phyloP scores from a whole-genome alignment of 2,888 invertebrate genomes.

The Yponomeuta malinellus region DNA sequence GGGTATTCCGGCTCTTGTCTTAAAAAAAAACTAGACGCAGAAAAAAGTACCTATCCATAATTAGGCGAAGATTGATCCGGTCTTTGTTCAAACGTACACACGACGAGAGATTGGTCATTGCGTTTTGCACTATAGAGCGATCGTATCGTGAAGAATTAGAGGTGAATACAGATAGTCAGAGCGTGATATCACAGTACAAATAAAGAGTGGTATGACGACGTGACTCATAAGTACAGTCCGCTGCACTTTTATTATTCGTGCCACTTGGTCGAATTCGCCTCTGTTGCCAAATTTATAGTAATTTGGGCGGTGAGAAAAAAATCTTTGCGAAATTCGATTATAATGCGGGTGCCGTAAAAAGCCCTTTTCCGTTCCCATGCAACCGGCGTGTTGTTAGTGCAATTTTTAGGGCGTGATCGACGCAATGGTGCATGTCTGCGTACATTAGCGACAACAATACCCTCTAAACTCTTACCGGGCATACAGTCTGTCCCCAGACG shows the following conservation, averaged over 20 bases:
- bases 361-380: constrained; percentile 57
- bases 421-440: constrained; percentile 66
- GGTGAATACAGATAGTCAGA: too few relatives aligned
- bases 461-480: background rate
- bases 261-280: background rate
- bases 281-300: background rate
- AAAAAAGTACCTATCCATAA: background rate
- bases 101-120: background rate
- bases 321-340: background rate
- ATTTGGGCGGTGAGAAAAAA: background rate
- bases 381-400: constrained; percentile 48
- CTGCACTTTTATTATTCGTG: too few relatives aligned
- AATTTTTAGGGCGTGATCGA: constrained; percentile 70
- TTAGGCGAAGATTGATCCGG: background rate
- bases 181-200: too few relatives aligned
- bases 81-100: background rate
- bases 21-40: background rate
- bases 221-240: too few relatives aligned
- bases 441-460: constrained; percentile 45
- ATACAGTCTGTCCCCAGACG: background rate
- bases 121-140: background rate
- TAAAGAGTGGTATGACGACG: too few relatives aligned
- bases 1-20: background rate
- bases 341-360: background rate
- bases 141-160: too few relatives aligned